phyloP scores from a whole-genome alignment of 2,888 invertebrate species.

The Leptarthrus brevirostris region DNA sequence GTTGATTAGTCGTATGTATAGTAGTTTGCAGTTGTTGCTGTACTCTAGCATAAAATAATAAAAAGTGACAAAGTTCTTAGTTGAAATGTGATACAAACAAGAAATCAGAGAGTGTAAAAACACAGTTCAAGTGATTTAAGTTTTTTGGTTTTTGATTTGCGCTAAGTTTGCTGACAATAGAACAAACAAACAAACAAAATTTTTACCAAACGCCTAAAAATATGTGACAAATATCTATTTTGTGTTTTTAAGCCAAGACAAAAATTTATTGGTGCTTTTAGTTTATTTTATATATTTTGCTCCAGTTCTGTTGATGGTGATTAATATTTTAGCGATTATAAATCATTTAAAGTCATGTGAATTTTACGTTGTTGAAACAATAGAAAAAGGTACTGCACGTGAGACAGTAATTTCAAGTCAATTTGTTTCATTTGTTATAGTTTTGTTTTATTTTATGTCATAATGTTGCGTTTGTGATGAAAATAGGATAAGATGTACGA shows the following conservation, averaged over 20 bases:
- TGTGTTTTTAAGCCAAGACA: slow-evolving; percentile 6
- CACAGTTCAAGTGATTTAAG: slow-evolving; percentile 10
- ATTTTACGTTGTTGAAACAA: slow-evolving; percentile 5
- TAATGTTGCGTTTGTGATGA: slow-evolving; percentile 28
- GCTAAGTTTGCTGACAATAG: not conserved
- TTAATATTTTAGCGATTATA: not conserved
- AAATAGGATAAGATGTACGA: slow-evolving; percentile 10
- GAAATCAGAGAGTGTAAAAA: slow-evolving; percentile 1
- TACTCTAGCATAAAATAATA: not conserved
- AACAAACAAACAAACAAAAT: not conserved
- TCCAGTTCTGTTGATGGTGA: slow-evolving; percentile 10
- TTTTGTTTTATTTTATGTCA: not conserved
- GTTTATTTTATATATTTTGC: not conserved
- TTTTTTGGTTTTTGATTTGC: too few species aligned
- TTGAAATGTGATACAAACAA: slow-evolving; percentile 14
- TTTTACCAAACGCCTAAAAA: not conserved
- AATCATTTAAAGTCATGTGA: slow-evolving; percentile 17
- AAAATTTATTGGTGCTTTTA: slow-evolving; percentile 18
- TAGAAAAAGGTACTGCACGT: not conserved
- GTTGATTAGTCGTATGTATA: slow-evolving; percentile 42
- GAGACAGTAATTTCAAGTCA: not conserved
- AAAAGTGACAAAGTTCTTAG: not conserved
- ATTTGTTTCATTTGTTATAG: not conserved
- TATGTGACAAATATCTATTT: slow-evolving; percentile 10
- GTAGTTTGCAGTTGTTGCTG: slow-evolving; percentile 24